These are phyloP conservation scores for Chalcis sispes DNA, from an alignment of 2,888 invertebrate genomes.

Conservation along the genomic window DNA sequence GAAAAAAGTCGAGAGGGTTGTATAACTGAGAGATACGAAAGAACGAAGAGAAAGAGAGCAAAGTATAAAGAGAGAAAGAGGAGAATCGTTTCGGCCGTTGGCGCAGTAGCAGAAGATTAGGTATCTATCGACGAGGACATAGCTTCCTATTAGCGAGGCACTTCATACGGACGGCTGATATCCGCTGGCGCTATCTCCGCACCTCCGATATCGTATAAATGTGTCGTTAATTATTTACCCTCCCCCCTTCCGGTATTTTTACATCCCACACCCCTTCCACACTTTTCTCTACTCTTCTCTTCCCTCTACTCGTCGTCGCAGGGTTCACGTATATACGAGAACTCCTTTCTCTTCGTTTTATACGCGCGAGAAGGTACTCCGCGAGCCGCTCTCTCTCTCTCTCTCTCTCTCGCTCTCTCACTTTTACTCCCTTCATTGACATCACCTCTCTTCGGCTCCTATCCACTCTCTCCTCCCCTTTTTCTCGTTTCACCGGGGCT, in stretches of 20 bases:
- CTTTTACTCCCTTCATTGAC: constrained; percentile 29
- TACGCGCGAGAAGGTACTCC: background rate
- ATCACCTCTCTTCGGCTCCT: constrained; percentile 19
- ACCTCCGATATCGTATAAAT: constrained; percentile 73
- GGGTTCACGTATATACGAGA: constrained; percentile 12
- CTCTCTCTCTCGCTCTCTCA: constrained; percentile 20
- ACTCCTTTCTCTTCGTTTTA: constrained; percentile 41
- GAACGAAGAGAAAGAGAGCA: background rate
- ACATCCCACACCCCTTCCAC: constrained; percentile 51
- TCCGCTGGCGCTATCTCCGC: constrained; percentile 42
- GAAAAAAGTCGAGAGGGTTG: constrained; percentile 21
- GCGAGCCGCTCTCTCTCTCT: background rate
- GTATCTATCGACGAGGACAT: constrained; percentile 71
- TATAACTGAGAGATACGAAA: constrained; percentile 12
- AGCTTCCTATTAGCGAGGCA: constrained; percentile 72
- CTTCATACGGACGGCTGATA: constrained; percentile 64
- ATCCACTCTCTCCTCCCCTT: constrained; percentile 49
- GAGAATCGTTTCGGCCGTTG: constrained; percentile 24
- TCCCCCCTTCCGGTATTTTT: constrained; percentile 61
- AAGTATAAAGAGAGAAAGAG: background rate
- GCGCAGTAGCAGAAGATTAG: constrained; percentile 60
- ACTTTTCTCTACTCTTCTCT: constrained; percentile 3
- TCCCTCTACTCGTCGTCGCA: background rate
- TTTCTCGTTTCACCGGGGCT: too few species aligned
- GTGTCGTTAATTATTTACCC: constrained; percentile 75